These are phyloP conservation scores for Patagioenas fasciata DNA, from an alignment of 2,113 vertebrate genomes.

Conservation along the genomic window DNA sequence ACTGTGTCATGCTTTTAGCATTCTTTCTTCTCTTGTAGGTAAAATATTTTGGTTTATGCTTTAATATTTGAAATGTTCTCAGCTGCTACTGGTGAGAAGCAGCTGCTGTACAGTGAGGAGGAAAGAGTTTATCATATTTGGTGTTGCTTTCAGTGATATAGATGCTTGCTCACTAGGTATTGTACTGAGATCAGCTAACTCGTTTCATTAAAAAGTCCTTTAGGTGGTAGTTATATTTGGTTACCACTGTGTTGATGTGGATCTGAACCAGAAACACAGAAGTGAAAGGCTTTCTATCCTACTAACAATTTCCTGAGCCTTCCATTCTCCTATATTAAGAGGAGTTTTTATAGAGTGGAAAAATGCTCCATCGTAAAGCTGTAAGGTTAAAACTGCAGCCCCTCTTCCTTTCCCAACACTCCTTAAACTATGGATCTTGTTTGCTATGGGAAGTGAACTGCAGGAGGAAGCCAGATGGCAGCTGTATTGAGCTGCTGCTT, in stretches of 20 bases:
- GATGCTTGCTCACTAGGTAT: background rate
- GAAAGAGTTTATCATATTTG: background rate
- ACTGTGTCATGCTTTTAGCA: background rate
- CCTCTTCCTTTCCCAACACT: constrained; percentile 49
- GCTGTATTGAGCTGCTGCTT: constrained; percentile 65
- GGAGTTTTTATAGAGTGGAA: constrained; percentile 53
- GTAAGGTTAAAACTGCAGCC: constrained; percentile 56
- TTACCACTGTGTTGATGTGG: constrained; percentile 14
- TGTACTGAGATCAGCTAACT: constrained; percentile 6
- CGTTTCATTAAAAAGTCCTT: constrained; percentile 23
- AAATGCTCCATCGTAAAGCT: constrained; percentile 57
- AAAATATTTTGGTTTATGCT: constrained; percentile 9
- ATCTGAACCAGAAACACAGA: constrained; percentile 57
- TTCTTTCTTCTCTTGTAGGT: background rate
- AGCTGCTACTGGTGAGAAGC: background rate
- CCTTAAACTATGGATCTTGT: constrained; percentile 63
- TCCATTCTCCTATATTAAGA: constrained; percentile 52
- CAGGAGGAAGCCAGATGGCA: constrained; percentile 69
- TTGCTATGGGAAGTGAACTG: constrained; percentile 62
- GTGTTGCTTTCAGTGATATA: background rate
- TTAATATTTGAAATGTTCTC: background rate
- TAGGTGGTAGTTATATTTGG: constrained; percentile 33
- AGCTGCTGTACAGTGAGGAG: constrained; percentile 1
- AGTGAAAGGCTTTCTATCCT: constrained; percentile 45
- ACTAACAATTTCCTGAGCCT: constrained; percentile 62